Conservation (phyloP, 2,797 vertebrate genomes). For the Gymnothorax javanicus region DNA sequence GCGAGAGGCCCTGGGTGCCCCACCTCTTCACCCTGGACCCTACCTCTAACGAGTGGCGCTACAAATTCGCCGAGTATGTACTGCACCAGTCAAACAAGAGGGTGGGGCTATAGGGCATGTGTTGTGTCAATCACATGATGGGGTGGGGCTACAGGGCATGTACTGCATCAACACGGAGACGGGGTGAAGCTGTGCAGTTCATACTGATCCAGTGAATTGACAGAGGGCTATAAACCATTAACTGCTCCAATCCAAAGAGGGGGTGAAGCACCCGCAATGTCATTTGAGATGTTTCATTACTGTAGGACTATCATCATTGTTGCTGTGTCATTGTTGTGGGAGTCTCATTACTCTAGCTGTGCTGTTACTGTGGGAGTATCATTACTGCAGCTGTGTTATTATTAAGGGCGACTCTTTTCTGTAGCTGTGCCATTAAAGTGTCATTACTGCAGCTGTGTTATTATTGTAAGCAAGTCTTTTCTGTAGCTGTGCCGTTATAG, state of each 20-base stretch:
- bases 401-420: too few species aligned
- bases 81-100: neutral
- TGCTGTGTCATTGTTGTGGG: too few species aligned
- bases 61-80: slow-evolving; percentile 86
- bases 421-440: neutral
- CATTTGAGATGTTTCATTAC: too few species aligned
- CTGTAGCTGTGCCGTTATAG: too few species aligned
- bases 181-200: neutral
- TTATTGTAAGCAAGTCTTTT: neutral
- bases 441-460: neutral
- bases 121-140: too few species aligned
- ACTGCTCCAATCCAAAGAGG: too few species aligned
- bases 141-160: neutral
- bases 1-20: slow-evolving; percentile 78
- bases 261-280: too few species aligned
- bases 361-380: too few species aligned
- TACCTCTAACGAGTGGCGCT: slow-evolving; percentile 81
- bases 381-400: neutral
- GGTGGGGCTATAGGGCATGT: neutral
- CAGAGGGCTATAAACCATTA: neutral
- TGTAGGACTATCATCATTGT: too few species aligned
- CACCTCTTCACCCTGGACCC: slow-evolving; percentile 82
- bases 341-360: too few species aligned
- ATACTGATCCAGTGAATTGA: too few species aligned
- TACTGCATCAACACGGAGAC: neutral